phyloP scores from a whole-genome alignment of 2,888 invertebrate species.

The Harmothoe impar region DNA sequence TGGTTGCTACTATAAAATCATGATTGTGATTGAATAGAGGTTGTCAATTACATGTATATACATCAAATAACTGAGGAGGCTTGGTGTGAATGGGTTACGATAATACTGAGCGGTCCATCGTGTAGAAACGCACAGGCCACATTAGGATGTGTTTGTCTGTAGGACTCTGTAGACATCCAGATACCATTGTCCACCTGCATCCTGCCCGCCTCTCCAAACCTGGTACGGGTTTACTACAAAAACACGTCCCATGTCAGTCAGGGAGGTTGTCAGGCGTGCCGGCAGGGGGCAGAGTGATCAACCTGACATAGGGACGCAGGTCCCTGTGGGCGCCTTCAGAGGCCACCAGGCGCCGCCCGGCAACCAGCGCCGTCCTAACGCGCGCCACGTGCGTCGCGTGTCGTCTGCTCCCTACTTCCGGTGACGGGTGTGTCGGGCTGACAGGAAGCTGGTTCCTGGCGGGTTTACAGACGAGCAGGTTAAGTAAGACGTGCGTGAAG shows the following conservation, averaged over 20 bases:
- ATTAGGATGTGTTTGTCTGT: too few species aligned
- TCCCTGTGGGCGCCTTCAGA: neutral
- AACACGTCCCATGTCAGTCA: neutral
- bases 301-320: neutral
- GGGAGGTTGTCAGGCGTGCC: neutral
- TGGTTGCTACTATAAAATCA: too few species aligned
- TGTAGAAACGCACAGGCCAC: too few species aligned
- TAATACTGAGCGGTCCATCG: too few species aligned
- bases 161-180: too few species aligned
- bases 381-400: constrained; percentile 1
- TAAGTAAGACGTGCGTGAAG: neutral
- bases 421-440: too few species aligned
- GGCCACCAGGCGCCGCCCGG: neutral
- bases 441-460: constrained; percentile 1
- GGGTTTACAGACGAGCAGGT: neutral
- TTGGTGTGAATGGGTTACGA: too few species aligned
- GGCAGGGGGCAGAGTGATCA: neutral
- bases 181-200: neutral
- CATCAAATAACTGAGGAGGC: too few species aligned
- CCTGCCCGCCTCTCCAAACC: neutral
- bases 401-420: constrained; percentile 7
- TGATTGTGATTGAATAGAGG: too few species aligned
- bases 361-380: neutral
- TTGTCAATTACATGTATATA: too few species aligned
- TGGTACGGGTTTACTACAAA: neutral